Conservation (phyloP, 2,797 vertebrate species). For the Hyperoplus immaculatus region DNA sequence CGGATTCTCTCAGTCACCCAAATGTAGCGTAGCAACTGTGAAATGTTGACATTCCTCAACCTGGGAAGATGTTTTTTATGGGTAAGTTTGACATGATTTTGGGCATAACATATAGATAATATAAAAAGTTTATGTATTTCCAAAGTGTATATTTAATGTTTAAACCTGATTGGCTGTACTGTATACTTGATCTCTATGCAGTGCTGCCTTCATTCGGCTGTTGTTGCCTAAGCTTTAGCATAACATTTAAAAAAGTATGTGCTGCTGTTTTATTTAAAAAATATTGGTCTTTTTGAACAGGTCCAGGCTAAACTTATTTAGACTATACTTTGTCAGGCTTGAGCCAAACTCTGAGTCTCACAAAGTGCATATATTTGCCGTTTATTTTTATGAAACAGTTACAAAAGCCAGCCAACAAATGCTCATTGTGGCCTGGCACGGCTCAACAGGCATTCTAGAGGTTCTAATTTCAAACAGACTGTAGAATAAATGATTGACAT, state of each 20-base stretch:
- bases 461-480: conserved; percentile 49
- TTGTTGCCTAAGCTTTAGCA: not conserved
- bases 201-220: not conserved
- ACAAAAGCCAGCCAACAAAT: conserved; percentile 30
- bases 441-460: conserved; percentile 26
- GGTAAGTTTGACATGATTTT: too few species aligned
- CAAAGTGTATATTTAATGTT: not conserved
- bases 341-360: conserved; percentile 15
- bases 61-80: too few species aligned
- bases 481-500: conserved; percentile 52
- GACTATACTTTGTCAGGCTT: not conserved
- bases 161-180: not conserved
- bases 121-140: not conserved
- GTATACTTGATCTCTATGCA: not conserved
- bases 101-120: too few species aligned
- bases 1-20: conserved; percentile 27
- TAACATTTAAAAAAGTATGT: not conserved
- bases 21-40: not conserved
- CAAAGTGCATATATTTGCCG: conserved; percentile 18
- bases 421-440: conserved; percentile 47
- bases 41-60: too few species aligned
- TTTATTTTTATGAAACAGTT: conserved; percentile 3
- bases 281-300: not conserved
- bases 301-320: not conserved
- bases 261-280: conserved; percentile 1